Base-by-base conservation (phyloP, 2,113 vertebrate species). In the Entelurus aequoreus region DNA sequence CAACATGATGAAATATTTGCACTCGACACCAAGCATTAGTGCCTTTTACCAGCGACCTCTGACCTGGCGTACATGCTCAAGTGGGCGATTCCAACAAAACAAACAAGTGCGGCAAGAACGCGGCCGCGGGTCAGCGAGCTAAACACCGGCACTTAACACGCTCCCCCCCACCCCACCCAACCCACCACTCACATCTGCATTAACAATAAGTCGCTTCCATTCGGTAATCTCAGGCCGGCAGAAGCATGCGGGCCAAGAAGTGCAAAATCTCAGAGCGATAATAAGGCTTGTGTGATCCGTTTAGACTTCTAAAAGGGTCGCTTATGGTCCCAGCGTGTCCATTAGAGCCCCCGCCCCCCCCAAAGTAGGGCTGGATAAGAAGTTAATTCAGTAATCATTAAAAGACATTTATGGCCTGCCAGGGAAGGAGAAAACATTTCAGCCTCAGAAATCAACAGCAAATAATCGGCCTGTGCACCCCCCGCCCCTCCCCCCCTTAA, bases 161-260 rank as follows among this genome's bases (percentile, higher is more conserved):
- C 71, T 8, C 28, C 19, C 3, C 49, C 55, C 47, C 52, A 40
- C 42, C 28, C 8, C 28, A 28, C 28, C 28, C 21, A 28, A 28
- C 1, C 61, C 4, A 51, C 70, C 75, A 78, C 69, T 69, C 48
- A 64, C 52, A 16, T 64, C 69, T 74, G 82, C 84, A 86, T 88
- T 87, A 83, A 86, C 78, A 86, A 88, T 77, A 87, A 87, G 79
- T 83, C 79, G 53, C 62, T 62, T 65, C 54, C 60, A 36, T 58
- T 47, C 67, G 63, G 65, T 84, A 84, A 87, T 81, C 86, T 84
- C 44, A 8, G 58, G 28, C 1, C 5, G 16, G 68, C 68, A 72
- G 81, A 63, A 89, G 74, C 73, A 69, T 48, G 37, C 57, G 7
- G 50, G 60, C 63, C 61, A 72, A 78, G 69, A 74, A 64, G 13